Conservation (phyloP, 2,797 vertebrate genomes). For the Allobates femoralis region DNA sequence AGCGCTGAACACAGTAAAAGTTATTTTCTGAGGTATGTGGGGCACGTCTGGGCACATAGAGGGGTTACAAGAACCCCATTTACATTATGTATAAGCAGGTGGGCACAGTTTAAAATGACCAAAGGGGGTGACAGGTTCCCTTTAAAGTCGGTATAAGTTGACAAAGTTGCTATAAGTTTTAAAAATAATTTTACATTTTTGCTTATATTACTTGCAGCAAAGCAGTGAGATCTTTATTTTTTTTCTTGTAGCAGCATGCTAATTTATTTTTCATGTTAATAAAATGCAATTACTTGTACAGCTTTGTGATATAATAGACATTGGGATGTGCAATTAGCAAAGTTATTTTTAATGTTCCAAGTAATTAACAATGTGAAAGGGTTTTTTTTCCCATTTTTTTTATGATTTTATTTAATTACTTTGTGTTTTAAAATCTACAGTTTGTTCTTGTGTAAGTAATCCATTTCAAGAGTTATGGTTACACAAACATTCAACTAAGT, state of each 20-base stretch:
- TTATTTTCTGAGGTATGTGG: too few species aligned
- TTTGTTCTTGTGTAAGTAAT: constrained; percentile 12
- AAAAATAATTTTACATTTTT: not conserved
- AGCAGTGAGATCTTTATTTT: not conserved
- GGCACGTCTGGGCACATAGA: too few species aligned
- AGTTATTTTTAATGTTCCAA: constrained; percentile 48
- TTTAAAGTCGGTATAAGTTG: not conserved
- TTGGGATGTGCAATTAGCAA: constrained; percentile 40
- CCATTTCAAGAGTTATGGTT: constrained; percentile 2
- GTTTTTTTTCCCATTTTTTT: not conserved
- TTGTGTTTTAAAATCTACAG: not conserved
- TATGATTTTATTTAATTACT: constrained; percentile 15
- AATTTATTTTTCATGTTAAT: constrained; percentile 29
- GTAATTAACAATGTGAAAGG: constrained; percentile 44
- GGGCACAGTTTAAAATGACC: too few species aligned
- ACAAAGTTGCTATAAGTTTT: not conserved
- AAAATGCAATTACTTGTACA: constrained; percentile 16
- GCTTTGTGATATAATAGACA: constrained; percentile 33
- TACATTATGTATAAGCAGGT: too few species aligned
- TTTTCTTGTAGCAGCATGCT: not conserved
- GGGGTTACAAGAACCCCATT: too few species aligned
- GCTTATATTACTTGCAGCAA: not conserved
- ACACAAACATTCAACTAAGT: not conserved
- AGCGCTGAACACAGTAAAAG: too few species aligned
- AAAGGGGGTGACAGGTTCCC: too few species aligned